Conservation (phyloP, 2,888 invertebrate species). For the Frankliniella intonsa region DNA sequence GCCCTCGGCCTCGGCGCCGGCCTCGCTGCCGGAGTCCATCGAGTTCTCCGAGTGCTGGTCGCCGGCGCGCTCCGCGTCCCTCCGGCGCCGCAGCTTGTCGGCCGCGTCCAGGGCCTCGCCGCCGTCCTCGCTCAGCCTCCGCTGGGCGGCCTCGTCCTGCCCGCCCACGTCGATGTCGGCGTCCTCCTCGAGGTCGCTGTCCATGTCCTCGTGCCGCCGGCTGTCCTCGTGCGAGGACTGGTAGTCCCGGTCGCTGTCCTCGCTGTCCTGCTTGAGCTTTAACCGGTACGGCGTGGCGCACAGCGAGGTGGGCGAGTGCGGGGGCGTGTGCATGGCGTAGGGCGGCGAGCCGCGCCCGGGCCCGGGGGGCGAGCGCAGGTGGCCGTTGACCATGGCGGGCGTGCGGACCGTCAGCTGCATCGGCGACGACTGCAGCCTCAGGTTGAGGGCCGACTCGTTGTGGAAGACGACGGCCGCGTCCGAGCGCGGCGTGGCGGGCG, state of each 20-base stretch:
- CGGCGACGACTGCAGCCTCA: constrained; percentile 12
- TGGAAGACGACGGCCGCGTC: constrained; percentile 16
- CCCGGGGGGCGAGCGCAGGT: not conserved
- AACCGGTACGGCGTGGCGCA: constrained; percentile 1
- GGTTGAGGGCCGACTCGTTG: constrained; percentile 23
- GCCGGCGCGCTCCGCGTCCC: not conserved
- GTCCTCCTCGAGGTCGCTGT: constrained; percentile 16
- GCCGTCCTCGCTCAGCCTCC: constrained; percentile 3
- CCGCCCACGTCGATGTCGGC: constrained; percentile 5
- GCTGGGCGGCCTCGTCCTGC: not conserved
- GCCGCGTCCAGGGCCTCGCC: not conserved
- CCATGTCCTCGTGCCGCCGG: constrained; percentile 20
- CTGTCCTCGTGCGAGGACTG: constrained; percentile 20
- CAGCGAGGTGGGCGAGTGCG: constrained; percentile 1
- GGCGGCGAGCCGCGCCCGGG: constrained; percentile 1
- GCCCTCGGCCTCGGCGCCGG: constrained; percentile 10
- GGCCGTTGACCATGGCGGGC: constrained; percentile 20
- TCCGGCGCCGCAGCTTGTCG: not conserved
- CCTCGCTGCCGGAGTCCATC: constrained; percentile 16
- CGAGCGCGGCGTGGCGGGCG: not conserved
- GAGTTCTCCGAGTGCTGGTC: constrained; percentile 21
- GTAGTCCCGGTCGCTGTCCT: constrained; percentile 23
- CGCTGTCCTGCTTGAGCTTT: constrained; percentile 9
- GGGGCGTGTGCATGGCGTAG: constrained; percentile 12
- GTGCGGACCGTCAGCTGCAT: constrained; percentile 16